These are phyloP conservation scores for Antheraea pernyi DNA, from an alignment of 1,140 invertebrate genomes.

Conservation along the genomic window DNA sequence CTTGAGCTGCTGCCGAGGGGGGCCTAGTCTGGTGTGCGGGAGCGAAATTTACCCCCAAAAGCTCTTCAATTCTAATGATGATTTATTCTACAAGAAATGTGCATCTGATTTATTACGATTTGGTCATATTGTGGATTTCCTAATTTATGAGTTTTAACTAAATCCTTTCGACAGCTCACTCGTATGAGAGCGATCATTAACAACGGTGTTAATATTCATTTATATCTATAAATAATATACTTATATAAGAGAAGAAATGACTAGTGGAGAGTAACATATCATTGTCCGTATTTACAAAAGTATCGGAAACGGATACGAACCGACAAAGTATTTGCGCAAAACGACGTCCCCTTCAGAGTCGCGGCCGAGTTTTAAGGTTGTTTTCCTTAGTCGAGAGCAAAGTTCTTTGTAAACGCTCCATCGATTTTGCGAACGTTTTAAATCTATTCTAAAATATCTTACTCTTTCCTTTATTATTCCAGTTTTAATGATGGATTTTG, in stretches of 20 bases:
- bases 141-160: too few species aligned
- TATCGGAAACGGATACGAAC: background rate
- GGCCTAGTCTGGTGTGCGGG: too few species aligned
- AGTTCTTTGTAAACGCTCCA: constrained; percentile 3
- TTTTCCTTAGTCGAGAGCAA: constrained; percentile 7
- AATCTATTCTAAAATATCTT: constrained; percentile 7
- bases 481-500: background rate
- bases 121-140: too few species aligned
- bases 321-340: constrained; percentile 13
- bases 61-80: too few species aligned
- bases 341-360: background rate
- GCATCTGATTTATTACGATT: too few species aligned
- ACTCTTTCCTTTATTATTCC: constrained; percentile 2
- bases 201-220: too few species aligned
- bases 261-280: constrained; percentile 1
- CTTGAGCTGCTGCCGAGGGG: too few species aligned
- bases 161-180: too few species aligned
- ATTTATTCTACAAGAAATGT: too few species aligned
- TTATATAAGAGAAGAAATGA: constrained; percentile 11
- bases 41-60: too few species aligned
- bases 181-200: too few species aligned
- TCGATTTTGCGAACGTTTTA: constrained; percentile 2
- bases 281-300: constrained; percentile 6
- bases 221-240: background rate
- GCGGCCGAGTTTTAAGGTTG: constrained; percentile 6